Base-by-base conservation (phyloP, 2,113 vertebrate genomes). In the Zingel zingel region DNA sequence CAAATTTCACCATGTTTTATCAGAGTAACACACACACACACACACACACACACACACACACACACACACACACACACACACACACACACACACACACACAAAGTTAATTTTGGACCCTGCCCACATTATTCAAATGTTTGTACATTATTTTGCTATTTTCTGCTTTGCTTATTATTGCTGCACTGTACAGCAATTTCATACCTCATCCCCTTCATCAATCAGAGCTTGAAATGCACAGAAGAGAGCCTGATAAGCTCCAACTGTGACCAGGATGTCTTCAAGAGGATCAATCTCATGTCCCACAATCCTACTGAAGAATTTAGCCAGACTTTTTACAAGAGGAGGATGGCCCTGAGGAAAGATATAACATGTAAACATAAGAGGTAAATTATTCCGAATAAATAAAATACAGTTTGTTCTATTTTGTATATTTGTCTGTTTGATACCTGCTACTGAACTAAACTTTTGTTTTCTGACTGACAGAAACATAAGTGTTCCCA, bases 141-240 rank as follows among this genome's bases (percentile, higher is more conserved):
- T 25, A 21, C 11, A 23, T 25, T 23, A 30, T 13, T 27, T 45
- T 50, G 19, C n/a, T 57, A 11, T 25, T 45, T 64, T 43, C 54
- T 45, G 23, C 10, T n/a, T 61, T 33, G 23, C 4, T n/a, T 33
- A 47, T 25, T 21, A 16, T 39, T 14, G 21, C 19, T 53, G 10
- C 6, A 54, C 30, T 27, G 25, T 12, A 2, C 0, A 64, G 51
- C 14, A 83, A 43, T 50, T 33, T 7, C 6, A 74, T 94, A 99
- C 98, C 97, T 99, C 98, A 36, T 99, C 97, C 0, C 96, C 97
- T 83, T 97, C 94, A 1, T 98, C 96, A 68, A 99, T 86, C 3
- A 99, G 86, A 43, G 97, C 97, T 88, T 99, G 98, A 90, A 98
- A 98, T 18, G 96, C 93, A 79, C 95, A 96, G 93, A 97, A 99